Percentiles rank a stretch among this genome's conserved stretches.
These are phyloP conservation scores for Eulimnadia texana DNA, from an alignment of 1,140 invertebrate genomes.

Conservation along the genomic window DNA sequence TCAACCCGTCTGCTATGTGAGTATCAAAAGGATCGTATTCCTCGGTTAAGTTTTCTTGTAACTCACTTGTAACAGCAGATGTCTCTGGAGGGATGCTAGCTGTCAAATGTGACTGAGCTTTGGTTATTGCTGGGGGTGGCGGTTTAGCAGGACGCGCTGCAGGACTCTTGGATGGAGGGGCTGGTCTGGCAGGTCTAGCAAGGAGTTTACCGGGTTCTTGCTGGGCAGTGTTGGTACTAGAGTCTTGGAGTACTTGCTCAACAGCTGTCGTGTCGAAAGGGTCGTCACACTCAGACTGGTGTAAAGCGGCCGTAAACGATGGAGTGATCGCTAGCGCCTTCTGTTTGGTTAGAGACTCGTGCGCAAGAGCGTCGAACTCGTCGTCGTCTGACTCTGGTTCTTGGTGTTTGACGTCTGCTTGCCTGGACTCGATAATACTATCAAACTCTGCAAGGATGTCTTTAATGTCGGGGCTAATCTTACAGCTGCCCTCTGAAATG, in stretches of 20 bases:
- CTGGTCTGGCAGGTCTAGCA: constrained; percentile 16
- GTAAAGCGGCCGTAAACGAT: not conserved
- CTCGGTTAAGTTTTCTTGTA: not conserved
- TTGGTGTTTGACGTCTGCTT: constrained; percentile 29
- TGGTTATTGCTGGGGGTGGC: not conserved
- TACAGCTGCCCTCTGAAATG: constrained; percentile 15
- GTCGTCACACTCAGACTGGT: constrained; percentile 35
- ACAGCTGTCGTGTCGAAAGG: constrained; percentile 76
- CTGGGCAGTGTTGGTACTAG: not conserved
- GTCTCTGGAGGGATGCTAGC: too few relatives aligned
- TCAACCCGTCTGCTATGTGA: too few relatives aligned
- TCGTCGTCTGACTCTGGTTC: constrained; percentile 32
- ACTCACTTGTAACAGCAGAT: too few relatives aligned
- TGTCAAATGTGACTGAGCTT: too few relatives aligned
- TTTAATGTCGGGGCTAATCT: constrained; percentile 20
- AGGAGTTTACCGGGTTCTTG: constrained; percentile 7
- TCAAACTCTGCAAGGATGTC: constrained; percentile 36
- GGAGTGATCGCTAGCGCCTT: constrained; percentile 4
- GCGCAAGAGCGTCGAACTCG: constrained; percentile 56
- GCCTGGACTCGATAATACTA: constrained; percentile 23
- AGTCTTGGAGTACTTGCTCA: constrained; percentile 44
- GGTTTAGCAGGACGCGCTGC: not conserved
- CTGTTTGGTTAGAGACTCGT: constrained; percentile 44
- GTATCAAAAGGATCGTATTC: not conserved
- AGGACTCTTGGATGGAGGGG: constrained; percentile 4